A percentile compares a stretch with the other conserved stretches of the same genome.
phyloP scores from a whole-genome alignment of 1,140 invertebrate genomes.

The Anagrus nilaparvatae region DNA sequence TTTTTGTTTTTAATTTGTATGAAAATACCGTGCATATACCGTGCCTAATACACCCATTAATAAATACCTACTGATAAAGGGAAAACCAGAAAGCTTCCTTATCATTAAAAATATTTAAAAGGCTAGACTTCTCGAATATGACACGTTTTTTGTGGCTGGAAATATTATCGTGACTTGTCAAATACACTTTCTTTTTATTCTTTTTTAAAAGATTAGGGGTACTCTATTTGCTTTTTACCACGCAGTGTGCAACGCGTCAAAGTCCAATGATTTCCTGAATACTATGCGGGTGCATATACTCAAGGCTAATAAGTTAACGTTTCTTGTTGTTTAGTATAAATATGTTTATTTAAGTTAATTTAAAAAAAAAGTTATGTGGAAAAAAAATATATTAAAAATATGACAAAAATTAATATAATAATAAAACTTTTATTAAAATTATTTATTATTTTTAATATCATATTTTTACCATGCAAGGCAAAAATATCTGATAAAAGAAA shows the following conservation, averaged over 20 bases:
- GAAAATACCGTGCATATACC: too few species aligned
- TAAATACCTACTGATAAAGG: too few species aligned
- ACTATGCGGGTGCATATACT: neutral
- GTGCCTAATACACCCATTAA: too few species aligned
- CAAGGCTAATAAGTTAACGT: constrained; percentile 4
- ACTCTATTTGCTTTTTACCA: neutral
- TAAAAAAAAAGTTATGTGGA: constrained; percentile 41
- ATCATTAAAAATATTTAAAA: too few species aligned
- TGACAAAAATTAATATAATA: constrained; percentile 41
- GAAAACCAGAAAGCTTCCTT: too few species aligned
- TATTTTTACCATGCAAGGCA: constrained; percentile 29
- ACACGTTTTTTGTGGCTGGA: constrained; percentile 8
- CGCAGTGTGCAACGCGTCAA: neutral
- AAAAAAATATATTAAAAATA: constrained; percentile 38
- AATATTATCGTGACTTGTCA: too few species aligned
- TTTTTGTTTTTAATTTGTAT: too few species aligned
- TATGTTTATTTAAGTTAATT: too few species aligned
- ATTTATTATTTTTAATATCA: constrained; percentile 31
- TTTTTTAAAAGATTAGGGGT: too few species aligned
- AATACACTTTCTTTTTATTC: too few species aligned
- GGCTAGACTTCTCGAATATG: constrained; percentile 5
- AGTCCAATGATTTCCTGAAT: neutral
- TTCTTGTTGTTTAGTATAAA: neutral
- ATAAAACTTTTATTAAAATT: constrained; percentile 23
- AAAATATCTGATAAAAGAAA: constrained; percentile 49